Evolutionary conservation across 2,113 vertebrate genomes (phyloP).

Genomic region (Catharus minimus): DNA sequence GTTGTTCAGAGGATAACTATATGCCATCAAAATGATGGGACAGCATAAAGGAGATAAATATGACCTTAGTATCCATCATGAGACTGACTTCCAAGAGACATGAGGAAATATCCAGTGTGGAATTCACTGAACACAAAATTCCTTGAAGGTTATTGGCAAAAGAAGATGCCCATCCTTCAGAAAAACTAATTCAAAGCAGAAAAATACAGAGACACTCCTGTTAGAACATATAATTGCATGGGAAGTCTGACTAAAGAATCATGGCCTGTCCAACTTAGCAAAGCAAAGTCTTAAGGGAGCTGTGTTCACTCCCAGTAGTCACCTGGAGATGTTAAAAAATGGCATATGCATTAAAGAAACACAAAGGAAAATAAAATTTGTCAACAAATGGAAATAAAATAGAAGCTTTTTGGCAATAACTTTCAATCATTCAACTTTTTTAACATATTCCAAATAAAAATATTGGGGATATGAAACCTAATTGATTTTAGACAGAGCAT

Average conservation of each 20-base stretch:
- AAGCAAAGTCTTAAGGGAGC: not conserved
- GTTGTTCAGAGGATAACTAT: slow-evolving; percentile 16
- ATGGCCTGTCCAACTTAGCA: not conserved
- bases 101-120: not conserved
- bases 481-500: not conserved
- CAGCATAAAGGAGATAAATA: slow-evolving; percentile 25
- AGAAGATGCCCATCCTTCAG: not conserved
- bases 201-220: not conserved
- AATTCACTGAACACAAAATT: not conserved
- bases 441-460: not conserved
- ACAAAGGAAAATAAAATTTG: not conserved
- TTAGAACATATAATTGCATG: not conserved
- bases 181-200: not conserved
- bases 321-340: not conserved
- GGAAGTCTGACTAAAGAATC: not conserved
- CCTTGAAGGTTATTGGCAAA: not conserved
- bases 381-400: not conserved
- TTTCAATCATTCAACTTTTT: not conserved
- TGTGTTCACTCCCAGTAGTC: not conserved
- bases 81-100: not conserved
- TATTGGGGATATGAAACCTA: not conserved
- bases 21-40: slow-evolving; percentile 44
- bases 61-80: not conserved
- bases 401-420: not conserved
- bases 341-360: not conserved